phyloP scores from a whole-genome alignment of 1,140 invertebrate genomes.

The Kradibia gibbosae region DNA sequence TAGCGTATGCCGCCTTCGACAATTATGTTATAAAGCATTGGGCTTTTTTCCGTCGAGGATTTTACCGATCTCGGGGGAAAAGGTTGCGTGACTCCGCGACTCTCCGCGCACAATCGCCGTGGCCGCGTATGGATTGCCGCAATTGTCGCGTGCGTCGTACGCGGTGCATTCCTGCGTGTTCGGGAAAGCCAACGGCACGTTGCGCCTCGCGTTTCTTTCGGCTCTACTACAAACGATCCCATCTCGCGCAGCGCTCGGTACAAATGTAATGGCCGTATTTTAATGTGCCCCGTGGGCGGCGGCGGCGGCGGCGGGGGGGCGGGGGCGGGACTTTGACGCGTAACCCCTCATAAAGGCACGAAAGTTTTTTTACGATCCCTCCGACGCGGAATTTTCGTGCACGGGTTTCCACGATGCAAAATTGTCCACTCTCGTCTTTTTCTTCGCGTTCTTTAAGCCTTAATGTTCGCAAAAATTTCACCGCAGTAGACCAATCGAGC shows the following conservation, averaged over 20 bases:
- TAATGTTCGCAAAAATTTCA: neutral
- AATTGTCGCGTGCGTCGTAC: neutral
- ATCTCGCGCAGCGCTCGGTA: neutral
- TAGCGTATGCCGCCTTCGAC: slow-evolving; percentile 16
- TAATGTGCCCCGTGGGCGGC: neutral
- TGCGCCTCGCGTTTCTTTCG: neutral
- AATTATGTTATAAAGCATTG: slow-evolving; percentile 41
- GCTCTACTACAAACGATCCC: too few species aligned
- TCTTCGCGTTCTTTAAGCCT: too few species aligned
- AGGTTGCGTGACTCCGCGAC: neutral
- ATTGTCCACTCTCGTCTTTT: neutral
- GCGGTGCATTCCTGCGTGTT: neutral
- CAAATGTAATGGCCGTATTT: neutral
- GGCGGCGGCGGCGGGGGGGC: neutral
- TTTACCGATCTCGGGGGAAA: neutral
- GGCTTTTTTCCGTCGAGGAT: neutral
- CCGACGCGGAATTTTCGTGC: too few species aligned
- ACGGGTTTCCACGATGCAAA: neutral
- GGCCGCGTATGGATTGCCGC: neutral
- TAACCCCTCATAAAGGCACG: neutral
- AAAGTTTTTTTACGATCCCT: neutral
- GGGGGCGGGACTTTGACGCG: neutral
- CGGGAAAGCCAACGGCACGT: neutral
- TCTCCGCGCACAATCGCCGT: neutral
- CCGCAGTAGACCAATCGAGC: neutral